A percentile compares a stretch with the other conserved stretches of the same genome.
Evolutionary conservation across 2,888 invertebrate species (phyloP).

Genomic region (Calameuta pallipes): DNA sequence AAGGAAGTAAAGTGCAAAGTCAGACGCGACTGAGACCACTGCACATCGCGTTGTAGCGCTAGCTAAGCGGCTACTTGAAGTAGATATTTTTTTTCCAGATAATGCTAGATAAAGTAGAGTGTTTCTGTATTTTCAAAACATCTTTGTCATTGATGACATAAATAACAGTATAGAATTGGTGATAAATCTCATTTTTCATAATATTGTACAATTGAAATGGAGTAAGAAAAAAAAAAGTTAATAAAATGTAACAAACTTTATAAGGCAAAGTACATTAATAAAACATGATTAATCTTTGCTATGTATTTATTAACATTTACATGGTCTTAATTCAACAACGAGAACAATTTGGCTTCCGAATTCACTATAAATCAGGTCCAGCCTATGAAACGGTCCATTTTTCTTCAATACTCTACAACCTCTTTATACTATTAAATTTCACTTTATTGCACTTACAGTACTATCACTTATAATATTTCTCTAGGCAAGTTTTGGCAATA

Average conservation of each 20-base stretch:
- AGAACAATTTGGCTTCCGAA: constrained; percentile 33
- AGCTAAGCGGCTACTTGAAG: background rate
- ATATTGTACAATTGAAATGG: constrained; percentile 35
- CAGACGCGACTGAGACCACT: constrained; percentile 8
- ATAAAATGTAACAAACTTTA: constrained; percentile 23
- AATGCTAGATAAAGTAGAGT: background rate
- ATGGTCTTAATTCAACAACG: constrained; percentile 17
- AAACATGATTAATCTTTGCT: constrained; percentile 11
- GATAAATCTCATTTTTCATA: background rate
- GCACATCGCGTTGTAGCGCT: background rate
- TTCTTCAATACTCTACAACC: background rate
- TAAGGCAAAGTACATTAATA: constrained; percentile 16
- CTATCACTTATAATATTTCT: background rate
- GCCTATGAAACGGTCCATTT: constrained; percentile 32
- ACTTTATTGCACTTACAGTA: background rate
- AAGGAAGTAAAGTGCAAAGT: constrained; percentile 22
- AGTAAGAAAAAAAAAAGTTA: constrained; percentile 4
- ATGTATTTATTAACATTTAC: background rate
- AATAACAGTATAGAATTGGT: background rate
- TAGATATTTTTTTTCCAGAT: background rate
- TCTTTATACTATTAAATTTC: background rate
- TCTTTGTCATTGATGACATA: background rate
- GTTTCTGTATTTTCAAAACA: constrained; percentile 18
- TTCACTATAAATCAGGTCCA: constrained; percentile 49
- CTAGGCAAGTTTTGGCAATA: background rate